Base-by-base conservation (phyloP, 2,888 invertebrate species). In the Rotaria magnacalcarata region DNA sequence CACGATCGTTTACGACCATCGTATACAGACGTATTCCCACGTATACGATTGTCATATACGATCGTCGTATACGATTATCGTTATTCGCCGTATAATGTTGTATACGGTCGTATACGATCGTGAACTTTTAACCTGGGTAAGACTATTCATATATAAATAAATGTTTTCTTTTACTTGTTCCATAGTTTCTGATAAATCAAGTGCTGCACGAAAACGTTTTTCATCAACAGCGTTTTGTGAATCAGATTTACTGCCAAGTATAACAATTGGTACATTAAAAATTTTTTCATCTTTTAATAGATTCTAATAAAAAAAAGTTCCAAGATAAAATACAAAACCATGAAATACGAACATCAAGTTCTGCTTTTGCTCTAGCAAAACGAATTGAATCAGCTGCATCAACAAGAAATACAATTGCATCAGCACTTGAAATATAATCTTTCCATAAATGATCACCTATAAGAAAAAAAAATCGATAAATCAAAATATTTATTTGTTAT, bases 241-340 rank as follows among this genome's bases (percentile, higher is more conserved):
- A 93, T 99, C 99, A 91, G 99, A 99, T 93, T 99, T 99, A 93
- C 99, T 99, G 89, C 99, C 99, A 90, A 99, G 94, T 90, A 99
- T 95, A 89, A 99, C 94, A 89, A 99, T 95, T 87, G 99, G 99
- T 91, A 97, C 97, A 92, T 95, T 95, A 90, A 96, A 95, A 88
- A 47, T 47, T 47, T 97, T 96, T 92, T 99, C 97, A 92, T 97
- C 97, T 87, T 96, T 95, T 88, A 98, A 93, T 89, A 98, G 93
- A 87, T 95, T 95, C 92, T 96, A 95, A 10, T 47, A 89, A n/a
- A n/a, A 24, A n/a, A n/a, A 84, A 41, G 8, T 84, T 6, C 10
- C 8, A 43, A 84, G 19, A 50, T 47, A 34, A 34, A 21, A 54
- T 85, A 85, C 88, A 50, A 21, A n/a, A n/a, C 7, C 6, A 58